Percentiles rank a stretch among this genome's conserved stretches.
Evolutionary conservation across 2,888 invertebrate genomes (phyloP).

Genomic region (Junonia oenone): DNA sequence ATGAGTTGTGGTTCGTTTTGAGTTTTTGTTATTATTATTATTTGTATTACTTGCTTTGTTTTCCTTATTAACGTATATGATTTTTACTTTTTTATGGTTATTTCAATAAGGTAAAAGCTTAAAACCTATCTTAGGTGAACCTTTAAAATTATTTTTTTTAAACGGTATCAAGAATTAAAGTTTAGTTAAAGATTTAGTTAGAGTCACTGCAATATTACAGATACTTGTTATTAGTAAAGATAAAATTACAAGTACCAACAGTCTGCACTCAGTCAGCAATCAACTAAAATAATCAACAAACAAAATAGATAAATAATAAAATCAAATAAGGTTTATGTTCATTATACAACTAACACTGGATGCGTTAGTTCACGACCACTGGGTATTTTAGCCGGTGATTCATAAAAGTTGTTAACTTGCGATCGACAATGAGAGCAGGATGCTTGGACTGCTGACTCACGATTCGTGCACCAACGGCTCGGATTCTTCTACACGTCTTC

Average conservation of each 20-base stretch:
- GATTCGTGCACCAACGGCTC: slow-evolving; percentile 8
- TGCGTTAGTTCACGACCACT: slow-evolving; percentile 17
- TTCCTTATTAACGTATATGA: not conserved
- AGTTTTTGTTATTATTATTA: not conserved
- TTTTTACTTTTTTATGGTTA: not conserved
- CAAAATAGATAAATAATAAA: too few species aligned
- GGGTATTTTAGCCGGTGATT: slow-evolving; percentile 39
- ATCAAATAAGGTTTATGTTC: too few species aligned
- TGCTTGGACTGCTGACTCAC: slow-evolving; percentile 45
- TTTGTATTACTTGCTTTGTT: not conserved
- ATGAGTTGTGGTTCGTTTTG: slow-evolving; percentile 20
- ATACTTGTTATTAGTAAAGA: too few species aligned
- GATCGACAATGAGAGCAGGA: slow-evolving; percentile 57
- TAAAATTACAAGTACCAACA: too few species aligned
- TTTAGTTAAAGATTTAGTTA: too few species aligned
- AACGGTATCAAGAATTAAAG: too few species aligned
- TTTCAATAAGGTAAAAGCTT: too few species aligned
- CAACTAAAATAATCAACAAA: too few species aligned
- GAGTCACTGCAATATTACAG: too few species aligned
- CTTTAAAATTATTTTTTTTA: too few species aligned
- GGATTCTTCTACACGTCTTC: not conserved
- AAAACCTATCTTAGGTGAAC: too few species aligned
- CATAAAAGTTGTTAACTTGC: slow-evolving; percentile 33
- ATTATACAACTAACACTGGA: not conserved
- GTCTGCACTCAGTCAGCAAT: too few species aligned